Base-by-base conservation (phyloP, 2,888 invertebrate species). In the Azorinus chamasolen region DNA sequence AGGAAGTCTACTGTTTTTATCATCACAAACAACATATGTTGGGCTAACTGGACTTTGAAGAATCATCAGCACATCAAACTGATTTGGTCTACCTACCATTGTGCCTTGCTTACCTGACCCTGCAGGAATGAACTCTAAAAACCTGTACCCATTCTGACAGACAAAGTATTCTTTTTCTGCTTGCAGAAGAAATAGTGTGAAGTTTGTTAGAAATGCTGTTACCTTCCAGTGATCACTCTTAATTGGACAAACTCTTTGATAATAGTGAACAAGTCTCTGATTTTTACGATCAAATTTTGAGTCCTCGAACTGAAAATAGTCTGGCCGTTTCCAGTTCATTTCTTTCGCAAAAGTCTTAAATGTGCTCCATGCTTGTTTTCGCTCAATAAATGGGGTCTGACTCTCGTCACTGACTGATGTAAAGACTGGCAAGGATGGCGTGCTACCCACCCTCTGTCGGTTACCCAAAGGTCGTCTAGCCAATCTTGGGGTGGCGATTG, bases 11-110 rank as follows among this genome's bases (percentile, higher is more conserved):
- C 79, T 71, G 43, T 55, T 57, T 18, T 64, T 59, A 24, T 59
- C 65, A 54, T 77, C 69, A 50, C 83, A 75, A 6, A 84, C 46
- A 0, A 83, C 78, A 43, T 58, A 58, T 48, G 73, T 59, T 16
- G 72, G 75, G 12, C 59, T 18, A 14, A 72, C 50, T 32, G 75
- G 72, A 18, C 72, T 64, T 48, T 87, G 84, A 16, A 90, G 39
- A 20, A 86, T 59, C 77, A 89, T 77, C 22, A 82, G 59, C n/a
- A 87, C 66, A 78, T 90, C 87, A 83, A 84, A 86, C 32, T 84
- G 85, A 63, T 85, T 84, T 16, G 85, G 77, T 55, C 66, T 61
- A 2, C 79, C 69, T 4, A 85, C 79, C 61, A 84, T 84, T 2
- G 76, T 69, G 14, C 87, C 87, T 65, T 83, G 73, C 16, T 50